A percentile compares a stretch with the other conserved stretches of the same genome.
phyloP scores from a whole-genome alignment of 2,888 invertebrate species.

The Thecocarcelia acutangulata region DNA sequence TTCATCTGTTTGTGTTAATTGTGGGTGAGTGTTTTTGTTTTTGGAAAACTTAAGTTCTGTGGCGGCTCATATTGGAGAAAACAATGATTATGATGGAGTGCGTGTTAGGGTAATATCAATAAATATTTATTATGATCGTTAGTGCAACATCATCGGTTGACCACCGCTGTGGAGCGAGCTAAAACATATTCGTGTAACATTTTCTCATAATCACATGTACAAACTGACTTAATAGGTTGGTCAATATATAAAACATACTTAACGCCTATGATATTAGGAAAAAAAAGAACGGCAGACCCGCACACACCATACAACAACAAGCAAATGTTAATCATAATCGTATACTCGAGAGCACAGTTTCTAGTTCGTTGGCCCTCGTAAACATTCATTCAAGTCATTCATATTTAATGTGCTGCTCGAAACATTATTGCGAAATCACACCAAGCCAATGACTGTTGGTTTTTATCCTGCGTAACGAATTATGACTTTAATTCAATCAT shows the following conservation, averaged over 20 bases:
- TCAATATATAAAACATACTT: constrained; percentile 18
- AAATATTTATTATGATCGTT: constrained; percentile 70
- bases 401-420: constrained; percentile 15
- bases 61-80: neutral
- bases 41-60: neutral
- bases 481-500: constrained; percentile 67
- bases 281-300: neutral
- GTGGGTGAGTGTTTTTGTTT: neutral
- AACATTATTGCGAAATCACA: constrained; percentile 59
- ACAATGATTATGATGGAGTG: constrained; percentile 24
- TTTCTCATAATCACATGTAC: neutral
- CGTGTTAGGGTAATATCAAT: constrained; percentile 53
- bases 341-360: no score
- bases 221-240: no score
- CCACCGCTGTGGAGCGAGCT: constrained; percentile 54
- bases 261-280: constrained; percentile 58
- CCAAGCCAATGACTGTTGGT: constrained; percentile 62
- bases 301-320: no score
- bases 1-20: neutral
- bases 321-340: no score
- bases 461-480: constrained; percentile 66
- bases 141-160: constrained; percentile 71
- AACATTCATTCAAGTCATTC: constrained; percentile 37
- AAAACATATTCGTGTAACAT: neutral
- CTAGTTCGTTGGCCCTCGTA: neutral